Base-by-base conservation (phyloP, 2,113 vertebrate species). In the Dipodomys ordii region DNA sequence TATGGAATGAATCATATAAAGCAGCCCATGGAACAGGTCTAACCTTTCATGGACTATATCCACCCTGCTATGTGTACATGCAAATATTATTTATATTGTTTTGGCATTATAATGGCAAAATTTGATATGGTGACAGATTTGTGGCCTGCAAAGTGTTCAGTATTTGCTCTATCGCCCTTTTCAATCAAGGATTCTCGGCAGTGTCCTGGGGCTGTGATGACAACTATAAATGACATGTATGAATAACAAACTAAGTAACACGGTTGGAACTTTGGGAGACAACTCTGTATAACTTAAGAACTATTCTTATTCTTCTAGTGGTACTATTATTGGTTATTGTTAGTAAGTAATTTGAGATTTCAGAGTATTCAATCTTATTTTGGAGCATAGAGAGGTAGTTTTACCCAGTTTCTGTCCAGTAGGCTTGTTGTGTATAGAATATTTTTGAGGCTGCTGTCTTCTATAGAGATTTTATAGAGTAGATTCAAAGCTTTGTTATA, bases 381-480 rank as follows among this genome's bases (percentile, higher is more conserved):
- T 92, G 83, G n/a, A 95, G 60, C 11, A 16, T 60, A 87, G 69
- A 82, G 84, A 94, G n/a, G 30, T n/a, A 62, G 25, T 91, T n/a
- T 90, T 88, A 77, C 68, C 10, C 28, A 83, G 2, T 39, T 85
- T 89, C 32, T 87, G 13, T 46, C 18, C 13, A 71, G 0, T 39
- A 49, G 64, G 25, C 46, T 71, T 25, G 68, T 3, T 69, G 30
- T 72, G 15, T 94, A 57, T 67, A 65, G 22, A 65, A 62, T 92
- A 16, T 82, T 92, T 95, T 90, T 68, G 78, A 68, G 67, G 81
- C 11, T 64, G 67, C 7, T 44, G 6, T 87, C 78, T 72, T 49
- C 49, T 49, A 49, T 18, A 57, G 15, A 57, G 15, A 16, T 57
- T 57, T 57, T 57, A 57, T 57, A 57, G 12, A 57, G 15, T 72